Evolutionary conservation across 2,113 vertebrate species (phyloP), one percentile per base, ranked within the genome.

Genomic region (Odocoileus virginianus): DNA sequence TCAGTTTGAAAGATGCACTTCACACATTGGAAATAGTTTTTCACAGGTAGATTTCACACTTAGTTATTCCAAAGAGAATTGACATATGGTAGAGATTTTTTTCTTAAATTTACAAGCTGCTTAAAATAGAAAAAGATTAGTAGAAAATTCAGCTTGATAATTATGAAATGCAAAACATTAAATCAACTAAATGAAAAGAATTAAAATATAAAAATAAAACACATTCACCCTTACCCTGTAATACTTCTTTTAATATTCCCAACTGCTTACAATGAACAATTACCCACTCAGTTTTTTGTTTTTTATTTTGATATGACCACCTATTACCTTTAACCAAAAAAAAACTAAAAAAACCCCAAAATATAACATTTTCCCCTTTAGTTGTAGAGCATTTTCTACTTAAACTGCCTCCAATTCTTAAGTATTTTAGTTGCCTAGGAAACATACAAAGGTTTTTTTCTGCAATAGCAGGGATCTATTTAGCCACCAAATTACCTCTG

Each of bases 31-130:
- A 98, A 97, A 97, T 97, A 89, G 94, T 89, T 97, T 98, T 98
- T 98, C 97, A 93, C 97, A 98, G 97, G 97, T 97, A 97, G 74
- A 93, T 91, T 98, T 98, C 91, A 97, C 92, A 97, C 85, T 74
- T 87, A 93, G 95, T 40, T 95, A 96, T 15, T 96, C 97, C 88
- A 93, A 96, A 96, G 92, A 93, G 95, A 97, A 95, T 16, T 97
- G 94, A 92, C 97, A 98, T 94, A 95, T 92, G 96, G 95, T 85
- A 93, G 76, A 87, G 52, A 61, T 57, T 90, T 94, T 90, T 87
- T 30, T 81, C 52, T 83, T 83, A 15, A 82, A 96, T 81, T 76
- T 60, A 87, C 83, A 88, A 54, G 45, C 36, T 95, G 45, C 95
- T 98, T 95, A 95, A 97, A 97, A 97, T 96, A 95, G 95, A 83